These are phyloP conservation scores for Bombus superbus DNA, from an alignment of 1,140 invertebrate species.

Conservation along the genomic window DNA sequence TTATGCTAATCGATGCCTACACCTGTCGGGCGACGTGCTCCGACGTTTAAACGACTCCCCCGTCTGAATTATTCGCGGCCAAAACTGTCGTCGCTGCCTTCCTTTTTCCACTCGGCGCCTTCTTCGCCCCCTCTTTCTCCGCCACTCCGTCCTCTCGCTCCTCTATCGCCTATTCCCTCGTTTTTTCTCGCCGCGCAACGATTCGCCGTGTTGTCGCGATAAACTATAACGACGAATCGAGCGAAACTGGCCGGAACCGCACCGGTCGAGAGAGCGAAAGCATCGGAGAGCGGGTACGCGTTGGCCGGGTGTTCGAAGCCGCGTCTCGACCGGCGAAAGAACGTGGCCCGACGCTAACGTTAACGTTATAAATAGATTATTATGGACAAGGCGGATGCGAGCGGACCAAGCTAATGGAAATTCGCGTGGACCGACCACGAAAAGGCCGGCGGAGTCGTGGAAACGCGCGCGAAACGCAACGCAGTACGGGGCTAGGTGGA, in stretches of 20 bases:
- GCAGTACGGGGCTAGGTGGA: too few relatives aligned
- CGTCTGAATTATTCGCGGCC: conserved; percentile 69
- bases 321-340: too few relatives aligned
- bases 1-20: conserved; percentile 74
- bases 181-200: not conserved
- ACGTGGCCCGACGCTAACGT: not conserved
- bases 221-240: not conserved
- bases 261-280: not conserved
- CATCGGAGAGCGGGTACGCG: not conserved
- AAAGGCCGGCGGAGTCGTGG: too few relatives aligned
- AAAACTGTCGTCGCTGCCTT: conserved; percentile 56
- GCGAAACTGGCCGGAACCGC: conserved; percentile 6
- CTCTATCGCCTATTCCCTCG: too few relatives aligned
- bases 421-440: too few relatives aligned
- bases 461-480: too few relatives aligned
- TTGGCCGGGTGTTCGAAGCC: rapidly evolving
- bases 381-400: not conserved
- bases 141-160: too few relatives aligned
- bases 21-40: conserved; percentile 69
- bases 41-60: conserved; percentile 69
- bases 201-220: conserved; percentile 28
- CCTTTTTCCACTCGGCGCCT: conserved; percentile 54
- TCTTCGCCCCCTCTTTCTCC: not conserved
- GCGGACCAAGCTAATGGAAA: not conserved
- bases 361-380: not conserved